phyloP scores from a whole-genome alignment of 92 coral and sea anemone species.

The Umimayanthus chanpuru region DNA sequence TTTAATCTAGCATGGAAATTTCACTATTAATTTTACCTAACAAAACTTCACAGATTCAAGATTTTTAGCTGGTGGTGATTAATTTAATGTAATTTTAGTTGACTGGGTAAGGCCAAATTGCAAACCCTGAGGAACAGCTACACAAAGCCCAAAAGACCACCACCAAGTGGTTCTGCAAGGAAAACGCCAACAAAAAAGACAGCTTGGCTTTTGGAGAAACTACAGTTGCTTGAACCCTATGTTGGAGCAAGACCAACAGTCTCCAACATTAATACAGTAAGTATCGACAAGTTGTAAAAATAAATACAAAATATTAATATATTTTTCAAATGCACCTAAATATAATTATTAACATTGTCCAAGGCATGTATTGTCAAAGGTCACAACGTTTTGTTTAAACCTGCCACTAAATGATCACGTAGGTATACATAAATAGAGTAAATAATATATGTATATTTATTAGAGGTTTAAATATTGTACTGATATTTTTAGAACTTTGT shows the following conservation, averaged over 20 bases:
- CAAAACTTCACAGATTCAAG: neutral
- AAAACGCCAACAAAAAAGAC: slow-evolving; percentile 43
- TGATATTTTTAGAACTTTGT: neutral
- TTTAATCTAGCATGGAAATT: slow-evolving; percentile 6
- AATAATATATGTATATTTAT: neutral
- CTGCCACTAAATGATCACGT: too few species aligned
- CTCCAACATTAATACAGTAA: slow-evolving; percentile 49
- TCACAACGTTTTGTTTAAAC: too few species aligned
- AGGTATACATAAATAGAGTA: too few species aligned
- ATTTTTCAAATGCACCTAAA: neutral
- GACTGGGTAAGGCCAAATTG: slow-evolving; percentile 57
- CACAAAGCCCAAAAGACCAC: slow-evolving; percentile 46
- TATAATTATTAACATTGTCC: neutral
- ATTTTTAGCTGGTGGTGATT: neutral
- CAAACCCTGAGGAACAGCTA: slow-evolving; percentile 47
- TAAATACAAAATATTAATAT: neutral
- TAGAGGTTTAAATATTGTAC: neutral
- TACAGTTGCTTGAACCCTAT: slow-evolving; percentile 49
- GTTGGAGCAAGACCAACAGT: slow-evolving; percentile 46
- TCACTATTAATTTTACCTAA: neutral
- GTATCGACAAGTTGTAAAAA: slow-evolving; percentile 12
- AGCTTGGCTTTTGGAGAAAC: slow-evolving; percentile 46
- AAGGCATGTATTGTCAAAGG: too few species aligned
- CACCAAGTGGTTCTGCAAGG: slow-evolving; percentile 49
- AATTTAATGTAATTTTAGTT: slow-evolving; percentile 26